A percentile compares a stretch with the other conserved stretches of the same genome.
These are phyloP conservation scores for Echinarachnius parma DNA, from an alignment of 53 echinoderm and acorn worm genomes.

Conservation along the genomic window DNA sequence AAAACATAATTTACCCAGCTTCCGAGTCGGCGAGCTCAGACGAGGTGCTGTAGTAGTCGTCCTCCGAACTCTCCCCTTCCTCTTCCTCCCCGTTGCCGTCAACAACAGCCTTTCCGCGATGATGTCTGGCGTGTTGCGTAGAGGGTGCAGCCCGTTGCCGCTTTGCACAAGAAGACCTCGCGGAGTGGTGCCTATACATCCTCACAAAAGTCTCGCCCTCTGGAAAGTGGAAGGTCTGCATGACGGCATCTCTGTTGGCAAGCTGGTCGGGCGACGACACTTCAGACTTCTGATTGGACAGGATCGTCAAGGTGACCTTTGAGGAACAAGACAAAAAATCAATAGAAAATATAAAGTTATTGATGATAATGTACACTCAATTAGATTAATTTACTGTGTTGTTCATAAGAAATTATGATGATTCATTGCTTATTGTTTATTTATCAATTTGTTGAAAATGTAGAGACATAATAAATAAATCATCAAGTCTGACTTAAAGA, in stretches of 20 bases:
- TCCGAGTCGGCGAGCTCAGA: slow-evolving; percentile 22
- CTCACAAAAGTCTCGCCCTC: slow-evolving; percentile 55
- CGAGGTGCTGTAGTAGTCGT: slow-evolving; percentile 39
- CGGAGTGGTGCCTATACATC: slow-evolving; percentile 51
- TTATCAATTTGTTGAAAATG: too few species aligned
- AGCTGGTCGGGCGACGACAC: slow-evolving; percentile 51
- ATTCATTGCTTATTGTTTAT: too few species aligned
- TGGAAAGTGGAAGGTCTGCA: slow-evolving; percentile 72
- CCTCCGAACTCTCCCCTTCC: slow-evolving; percentile 24
- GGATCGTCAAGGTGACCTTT: slow-evolving; percentile 19
- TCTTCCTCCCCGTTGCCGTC: background rate
- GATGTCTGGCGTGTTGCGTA: slow-evolving; percentile 2
- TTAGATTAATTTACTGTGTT: too few species aligned
- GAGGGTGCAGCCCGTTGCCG: slow-evolving; percentile 17
- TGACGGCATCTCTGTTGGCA: slow-evolving; percentile 60
- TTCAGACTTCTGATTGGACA: slow-evolving; percentile 46
- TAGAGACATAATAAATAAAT: too few species aligned
- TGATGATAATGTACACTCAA: too few species aligned
- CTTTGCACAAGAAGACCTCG: background rate
- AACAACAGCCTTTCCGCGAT: background rate
- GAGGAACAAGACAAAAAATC: too few species aligned
- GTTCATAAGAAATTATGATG: too few species aligned
- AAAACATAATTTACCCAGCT: slow-evolving; percentile 17
- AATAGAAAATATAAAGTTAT: too few species aligned
- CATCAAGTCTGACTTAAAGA: too few species aligned